Conservation (phyloP, 64 coral and sea anemone genomes). For the Pocillopora verrucosa region DNA sequence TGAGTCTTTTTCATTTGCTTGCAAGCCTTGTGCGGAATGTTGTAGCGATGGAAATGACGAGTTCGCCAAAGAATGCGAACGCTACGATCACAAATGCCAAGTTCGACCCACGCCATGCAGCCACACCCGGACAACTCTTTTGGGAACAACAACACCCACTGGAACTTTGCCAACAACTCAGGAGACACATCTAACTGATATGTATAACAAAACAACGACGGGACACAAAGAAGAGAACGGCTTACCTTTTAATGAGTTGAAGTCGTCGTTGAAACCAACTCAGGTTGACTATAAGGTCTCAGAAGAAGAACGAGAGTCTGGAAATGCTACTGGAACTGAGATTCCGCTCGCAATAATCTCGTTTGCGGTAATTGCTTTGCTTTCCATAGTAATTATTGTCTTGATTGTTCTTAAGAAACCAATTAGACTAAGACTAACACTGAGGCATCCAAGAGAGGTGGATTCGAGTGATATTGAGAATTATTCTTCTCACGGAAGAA, state of each 20-base stretch:
- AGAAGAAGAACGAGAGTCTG: not conserved
- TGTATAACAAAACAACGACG: not conserved
- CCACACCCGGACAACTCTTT: not conserved
- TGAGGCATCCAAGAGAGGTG: not conserved
- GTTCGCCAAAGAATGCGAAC: not conserved
- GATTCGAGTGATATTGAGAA: not conserved
- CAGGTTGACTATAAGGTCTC: not conserved
- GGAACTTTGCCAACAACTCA: not conserved
- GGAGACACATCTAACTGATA: not conserved
- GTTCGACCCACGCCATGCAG: not conserved
- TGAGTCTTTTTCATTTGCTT: not conserved
- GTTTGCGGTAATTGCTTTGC: not conserved
- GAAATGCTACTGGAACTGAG: too few species aligned
- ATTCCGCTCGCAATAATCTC: not conserved
- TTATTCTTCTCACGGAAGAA: not conserved
- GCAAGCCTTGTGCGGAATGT: conserved; percentile 33
- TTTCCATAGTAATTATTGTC: not conserved
- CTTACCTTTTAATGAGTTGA: not conserved
- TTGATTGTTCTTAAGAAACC: not conserved
- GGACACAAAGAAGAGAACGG: too few species aligned
- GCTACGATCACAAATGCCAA: conserved; percentile 1
- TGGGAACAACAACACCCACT: not conserved
- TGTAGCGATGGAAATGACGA: conserved; percentile 4
- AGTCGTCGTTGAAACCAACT: not conserved
- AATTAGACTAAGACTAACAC: not conserved